Evolutionary conservation across 2,888 invertebrate species (phyloP).

Genomic region (Hydraecia micacea): DNA sequence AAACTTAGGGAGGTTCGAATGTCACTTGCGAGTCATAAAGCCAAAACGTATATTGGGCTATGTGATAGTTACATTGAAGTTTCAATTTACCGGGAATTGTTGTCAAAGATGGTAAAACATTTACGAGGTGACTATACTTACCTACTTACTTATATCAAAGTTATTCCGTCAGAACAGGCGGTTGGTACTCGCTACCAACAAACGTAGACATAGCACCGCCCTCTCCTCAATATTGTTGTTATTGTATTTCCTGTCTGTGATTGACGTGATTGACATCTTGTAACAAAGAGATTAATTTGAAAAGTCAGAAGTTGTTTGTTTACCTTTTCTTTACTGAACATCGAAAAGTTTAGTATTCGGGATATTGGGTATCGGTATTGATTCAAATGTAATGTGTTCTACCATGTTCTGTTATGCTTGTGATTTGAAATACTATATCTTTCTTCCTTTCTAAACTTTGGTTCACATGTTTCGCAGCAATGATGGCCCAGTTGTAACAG

Average conservation of each 20-base stretch:
- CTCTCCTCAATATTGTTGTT: slow-evolving; percentile 15
- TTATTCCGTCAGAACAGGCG: not conserved
- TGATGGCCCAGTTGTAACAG: too few relatives aligned
- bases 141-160: not conserved
- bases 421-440: not conserved
- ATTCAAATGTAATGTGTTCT: not conserved
- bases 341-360: not conserved
- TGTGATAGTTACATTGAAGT: not conserved
- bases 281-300: slow-evolving; percentile 31
- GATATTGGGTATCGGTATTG: not conserved
- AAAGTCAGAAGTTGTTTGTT: slow-evolving; percentile 27
- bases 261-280: slow-evolving; percentile 47
- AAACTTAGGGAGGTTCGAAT: too few relatives aligned
- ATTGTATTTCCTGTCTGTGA: slow-evolving; percentile 30
- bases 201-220: not conserved
- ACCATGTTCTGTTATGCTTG: not conserved
- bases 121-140: not conserved
- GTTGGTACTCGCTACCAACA: not conserved
- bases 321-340: not conserved
- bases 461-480: not conserved
- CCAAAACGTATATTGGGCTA: not conserved
- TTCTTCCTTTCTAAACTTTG: not conserved
- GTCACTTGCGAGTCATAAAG: not conserved
- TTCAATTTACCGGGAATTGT: not conserved
- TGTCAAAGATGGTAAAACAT: not conserved